Conservation (phyloP, 2,888 invertebrate species). For the Lithodes maja region DNA sequence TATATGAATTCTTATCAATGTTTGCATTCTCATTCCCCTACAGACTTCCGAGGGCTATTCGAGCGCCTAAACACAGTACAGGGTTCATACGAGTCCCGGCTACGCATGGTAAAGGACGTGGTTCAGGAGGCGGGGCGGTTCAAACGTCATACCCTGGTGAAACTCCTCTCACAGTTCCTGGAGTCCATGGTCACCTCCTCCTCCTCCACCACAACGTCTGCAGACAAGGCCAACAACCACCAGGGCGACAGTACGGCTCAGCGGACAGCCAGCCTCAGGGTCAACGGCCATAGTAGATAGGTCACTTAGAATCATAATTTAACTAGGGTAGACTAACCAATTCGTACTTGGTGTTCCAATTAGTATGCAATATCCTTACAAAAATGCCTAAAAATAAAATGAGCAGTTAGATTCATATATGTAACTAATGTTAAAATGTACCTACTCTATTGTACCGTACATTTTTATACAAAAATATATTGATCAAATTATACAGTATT, state of each 20-base stretch:
- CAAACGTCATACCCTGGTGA: constrained; percentile 69
- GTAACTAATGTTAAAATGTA: too few species aligned
- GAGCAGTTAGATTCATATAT: too few species aligned
- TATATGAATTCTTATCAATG: too few species aligned
- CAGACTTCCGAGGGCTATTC: constrained; percentile 67
- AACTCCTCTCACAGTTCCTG: constrained; percentile 60
- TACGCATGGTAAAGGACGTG: constrained; percentile 65
- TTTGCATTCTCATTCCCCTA: too few species aligned
- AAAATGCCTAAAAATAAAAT: too few species aligned
- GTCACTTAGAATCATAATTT: not conserved
- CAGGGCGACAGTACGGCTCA: not conserved
- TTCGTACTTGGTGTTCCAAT: too few species aligned
- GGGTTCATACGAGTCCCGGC: constrained; percentile 63
- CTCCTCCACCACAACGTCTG: constrained; percentile 3
- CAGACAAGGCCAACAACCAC: not conserved
- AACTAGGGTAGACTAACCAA: too few species aligned
- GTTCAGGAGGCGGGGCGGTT: constrained; percentile 70
- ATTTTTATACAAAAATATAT: too few species aligned
- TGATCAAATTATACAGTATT: too few species aligned
- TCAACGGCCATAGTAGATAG: constrained; percentile 67
- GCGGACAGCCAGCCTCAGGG: constrained; percentile 43
- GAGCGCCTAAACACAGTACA: constrained; percentile 65
- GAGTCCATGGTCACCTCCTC: constrained; percentile 47
- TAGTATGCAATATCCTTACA: too few species aligned
- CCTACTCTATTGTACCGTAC: too few species aligned